Base-by-base conservation (phyloP, 2,888 invertebrate genomes). In the Chirona hameri region DNA sequence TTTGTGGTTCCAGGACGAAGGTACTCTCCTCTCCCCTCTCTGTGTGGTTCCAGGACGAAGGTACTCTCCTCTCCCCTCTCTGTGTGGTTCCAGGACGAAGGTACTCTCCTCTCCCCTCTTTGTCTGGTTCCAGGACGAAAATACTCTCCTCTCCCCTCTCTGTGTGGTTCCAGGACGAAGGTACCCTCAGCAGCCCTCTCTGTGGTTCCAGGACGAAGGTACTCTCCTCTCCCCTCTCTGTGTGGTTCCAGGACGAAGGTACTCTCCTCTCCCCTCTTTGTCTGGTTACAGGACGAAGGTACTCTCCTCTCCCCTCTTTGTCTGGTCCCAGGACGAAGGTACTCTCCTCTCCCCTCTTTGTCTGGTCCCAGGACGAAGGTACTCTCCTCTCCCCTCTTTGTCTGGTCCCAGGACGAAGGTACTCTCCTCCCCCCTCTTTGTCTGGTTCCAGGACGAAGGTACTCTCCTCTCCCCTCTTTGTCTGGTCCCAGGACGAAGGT, bases 21-120 rank as follows among this genome's bases (percentile, higher is more conserved):
- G 57, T 57, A 57, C 2, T 2, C 39, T 39, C 39, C 39, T 39
- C 39, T 39, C 7, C 39, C 39, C 89, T 99, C 83, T 96, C 97
- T 0, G 97, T 98, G 60, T 98, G 97, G 97, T 95, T 97, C 86
- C 94, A 96, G 85, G 93, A 96, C 85, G 94, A 90, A 89, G 90
- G 90, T 90, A 87, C 39, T n/a, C 4, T 39, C 39, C 39, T 39
- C 39, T 39, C n/a, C 39, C 39, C 39, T 39, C 39, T 39, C 39
- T 7, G 7, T 39, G 7, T 39, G 39, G 39, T 39, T 39, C 39
- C 39, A 39, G 39, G 39, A 39, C 2, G 39, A 39, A 39, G 39
- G 39, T 39, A 7, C 39, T 2, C 39, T 39, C 39, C 39, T 39
- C 39, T n/a, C 60, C 24, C 14, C 29, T 57, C 4, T 57, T 0